A percentile compares a stretch with the other conserved stretches of the same genome.
These are phyloP conservation scores for Pogonophryne albipinna DNA, from an alignment of 2,797 vertebrate species.

Conservation along the genomic window DNA sequence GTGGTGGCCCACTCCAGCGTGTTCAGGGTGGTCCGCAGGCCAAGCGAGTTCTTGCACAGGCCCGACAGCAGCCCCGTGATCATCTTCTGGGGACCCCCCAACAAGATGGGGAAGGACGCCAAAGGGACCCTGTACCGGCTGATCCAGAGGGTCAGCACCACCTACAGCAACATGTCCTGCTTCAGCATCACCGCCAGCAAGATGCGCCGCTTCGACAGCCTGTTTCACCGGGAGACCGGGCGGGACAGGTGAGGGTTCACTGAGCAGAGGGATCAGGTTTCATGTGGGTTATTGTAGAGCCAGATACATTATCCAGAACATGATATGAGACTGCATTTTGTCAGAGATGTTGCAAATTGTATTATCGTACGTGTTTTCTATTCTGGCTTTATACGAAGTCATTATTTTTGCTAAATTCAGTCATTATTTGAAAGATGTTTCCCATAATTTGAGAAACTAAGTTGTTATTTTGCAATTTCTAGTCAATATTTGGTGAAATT, in stretches of 20 bases:
- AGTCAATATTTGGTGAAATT: too few species aligned
- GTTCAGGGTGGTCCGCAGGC: constrained; percentile 90
- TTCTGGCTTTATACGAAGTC: too few species aligned
- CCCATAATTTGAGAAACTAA: too few species aligned
- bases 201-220: constrained; percentile 93
- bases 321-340: too few species aligned
- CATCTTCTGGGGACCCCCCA: constrained; percentile 95
- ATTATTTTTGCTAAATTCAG: too few species aligned
- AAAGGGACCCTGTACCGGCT: constrained; percentile 89
- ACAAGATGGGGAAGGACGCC: constrained; percentile 90
- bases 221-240: constrained; percentile 95
- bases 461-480: too few species aligned
- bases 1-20: constrained; percentile 98
- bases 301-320: too few species aligned
- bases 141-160: constrained; percentile 90
- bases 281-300: too few species aligned
- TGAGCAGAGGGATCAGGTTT: not conserved
- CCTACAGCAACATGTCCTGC: constrained; percentile 89
- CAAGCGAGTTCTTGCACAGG: constrained; percentile 91
- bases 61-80: constrained; percentile 83
- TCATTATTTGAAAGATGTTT: too few species aligned
- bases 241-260: constrained; percentile 89
- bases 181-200: constrained; percentile 89
- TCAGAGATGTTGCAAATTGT: too few species aligned
- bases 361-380: too few species aligned